These are phyloP conservation scores for Aethes cnicana DNA, from an alignment of 2,888 invertebrate species.

Conservation along the genomic window DNA sequence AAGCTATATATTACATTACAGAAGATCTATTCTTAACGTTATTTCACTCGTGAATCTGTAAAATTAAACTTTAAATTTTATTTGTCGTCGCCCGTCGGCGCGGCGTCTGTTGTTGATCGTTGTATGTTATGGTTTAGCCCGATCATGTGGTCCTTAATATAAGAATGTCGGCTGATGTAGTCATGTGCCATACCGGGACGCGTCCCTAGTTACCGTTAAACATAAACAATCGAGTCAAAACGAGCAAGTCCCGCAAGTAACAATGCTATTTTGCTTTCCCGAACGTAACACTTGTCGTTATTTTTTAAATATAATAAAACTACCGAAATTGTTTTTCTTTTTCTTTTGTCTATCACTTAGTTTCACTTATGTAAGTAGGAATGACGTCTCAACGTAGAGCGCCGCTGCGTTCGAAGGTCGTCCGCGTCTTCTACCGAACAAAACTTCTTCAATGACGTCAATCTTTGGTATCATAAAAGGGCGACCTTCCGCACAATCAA, in stretches of 20 bases:
- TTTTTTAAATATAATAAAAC: slow-evolving; percentile 68
- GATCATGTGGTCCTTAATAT: slow-evolving; percentile 75
- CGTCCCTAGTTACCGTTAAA: too few relatives aligned
- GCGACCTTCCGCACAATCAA: slow-evolving; percentile 40
- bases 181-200: slow-evolving; percentile 80
- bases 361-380: slow-evolving; percentile 74
- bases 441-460: too few relatives aligned
- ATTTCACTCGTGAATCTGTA: slow-evolving; percentile 53
- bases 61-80: slow-evolving; percentile 44
- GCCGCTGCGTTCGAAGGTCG: slow-evolving; percentile 45
- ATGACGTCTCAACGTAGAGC: slow-evolving; percentile 45
- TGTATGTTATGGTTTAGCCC: slow-evolving; percentile 48
- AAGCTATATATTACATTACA: slow-evolving; percentile 42
- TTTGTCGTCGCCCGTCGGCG: slow-evolving; percentile 32
- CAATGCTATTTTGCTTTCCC: slow-evolving; percentile 70
- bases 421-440: slow-evolving; percentile 37
- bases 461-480: too few relatives aligned
- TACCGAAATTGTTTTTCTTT: slow-evolving; percentile 58
- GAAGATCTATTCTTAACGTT: slow-evolving; percentile 51
- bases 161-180: slow-evolving; percentile 62
- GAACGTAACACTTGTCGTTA: slow-evolving; percentile 63
- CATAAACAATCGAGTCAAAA: slow-evolving; percentile 44
- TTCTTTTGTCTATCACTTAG: slow-evolving; percentile 54
- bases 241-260: slow-evolving; percentile 59
- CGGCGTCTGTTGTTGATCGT: slow-evolving; percentile 31